Evolutionary conservation across 1,140 invertebrate genomes (phyloP), one percentile per base, ranked within the genome.

Genomic region (Homarus americanus): DNA sequence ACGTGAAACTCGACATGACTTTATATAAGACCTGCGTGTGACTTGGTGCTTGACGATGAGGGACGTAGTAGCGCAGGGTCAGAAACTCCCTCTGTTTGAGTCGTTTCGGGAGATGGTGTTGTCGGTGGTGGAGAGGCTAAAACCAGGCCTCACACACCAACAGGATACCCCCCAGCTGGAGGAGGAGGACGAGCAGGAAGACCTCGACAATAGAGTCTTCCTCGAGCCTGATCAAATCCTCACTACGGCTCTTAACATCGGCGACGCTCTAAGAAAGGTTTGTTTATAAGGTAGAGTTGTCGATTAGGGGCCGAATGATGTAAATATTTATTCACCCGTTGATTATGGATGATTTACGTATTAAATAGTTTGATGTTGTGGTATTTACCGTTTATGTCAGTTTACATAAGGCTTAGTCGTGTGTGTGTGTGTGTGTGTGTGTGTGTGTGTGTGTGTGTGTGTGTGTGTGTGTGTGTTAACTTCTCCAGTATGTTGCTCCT

Each of bases 71-170:
- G 66, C 7, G 44, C 40, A 63, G 69, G 75, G 58, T 32, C 85
- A 44, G 24, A 75, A 34, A 12, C 38, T 73, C 5, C 79, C 79
- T 15, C 44, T 90, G 12, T 34, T 90, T 20, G 66, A 75, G n/a
- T 83, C 87, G 3, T 69, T 90, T 20, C 69, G 80, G 2, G 87
- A 75, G 44, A 49, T 72, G 41, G 72, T 90, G 82, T 24, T 90
- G 63, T 44, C 73, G 40, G 87, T 78, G 49, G 80, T 90, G n/a
- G 87, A 76, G 49, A 90, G 82, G 44, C 41, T 90, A 9, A 82
- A 75, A 49, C 72, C 38, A 1, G 69, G 44, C 17, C 41, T 75
- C 40, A 10, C 38, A 0, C n/a, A 40, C 20, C n/a, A 63, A 49
- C 24, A 66, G 36, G 78, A 32, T 28, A 53, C 0, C 44, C 38